Conservation (phyloP, 2,888 invertebrate species). For the Taphrorychus bicolor region DNA sequence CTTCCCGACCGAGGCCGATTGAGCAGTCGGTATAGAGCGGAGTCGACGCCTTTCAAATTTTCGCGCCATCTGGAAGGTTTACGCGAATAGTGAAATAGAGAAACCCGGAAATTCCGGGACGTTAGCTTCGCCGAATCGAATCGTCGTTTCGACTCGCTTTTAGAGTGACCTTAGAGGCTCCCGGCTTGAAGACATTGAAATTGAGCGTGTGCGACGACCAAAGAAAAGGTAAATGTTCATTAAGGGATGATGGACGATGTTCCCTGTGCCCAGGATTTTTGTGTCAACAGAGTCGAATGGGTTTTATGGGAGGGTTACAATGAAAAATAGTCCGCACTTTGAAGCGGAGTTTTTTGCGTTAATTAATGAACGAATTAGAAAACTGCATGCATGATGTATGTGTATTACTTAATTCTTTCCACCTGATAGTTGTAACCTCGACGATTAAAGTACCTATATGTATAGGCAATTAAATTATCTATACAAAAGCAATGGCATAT, state of each 20-base stretch:
- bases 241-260: background rate
- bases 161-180: slow-evolving; percentile 24
- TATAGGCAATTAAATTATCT: too few relatives aligned
- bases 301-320: too few relatives aligned
- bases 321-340: too few relatives aligned
- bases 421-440: too few relatives aligned
- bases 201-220: slow-evolving; percentile 20
- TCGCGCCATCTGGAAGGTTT: slow-evolving; percentile 30
- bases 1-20: slow-evolving; percentile 37
- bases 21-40: slow-evolving; percentile 33
- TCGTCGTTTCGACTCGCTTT: slow-evolving; percentile 11
- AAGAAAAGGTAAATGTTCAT: slow-evolving; percentile 24
- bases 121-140: background rate
- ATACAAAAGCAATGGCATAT: too few relatives aligned
- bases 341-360: too few relatives aligned
- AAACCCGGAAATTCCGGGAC: slow-evolving; percentile 8
- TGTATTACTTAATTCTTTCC: too few relatives aligned
- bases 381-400: too few relatives aligned
- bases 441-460: too few relatives aligned
- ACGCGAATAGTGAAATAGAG: slow-evolving; percentile 41
- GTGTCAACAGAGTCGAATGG: background rate
- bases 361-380: too few relatives aligned
- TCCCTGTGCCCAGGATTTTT: background rate
- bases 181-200: slow-evolving; percentile 24
- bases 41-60: slow-evolving; percentile 34